Evolutionary conservation across 2,888 invertebrate genomes (phyloP).

Genomic region (Panorpa germanica): DNA sequence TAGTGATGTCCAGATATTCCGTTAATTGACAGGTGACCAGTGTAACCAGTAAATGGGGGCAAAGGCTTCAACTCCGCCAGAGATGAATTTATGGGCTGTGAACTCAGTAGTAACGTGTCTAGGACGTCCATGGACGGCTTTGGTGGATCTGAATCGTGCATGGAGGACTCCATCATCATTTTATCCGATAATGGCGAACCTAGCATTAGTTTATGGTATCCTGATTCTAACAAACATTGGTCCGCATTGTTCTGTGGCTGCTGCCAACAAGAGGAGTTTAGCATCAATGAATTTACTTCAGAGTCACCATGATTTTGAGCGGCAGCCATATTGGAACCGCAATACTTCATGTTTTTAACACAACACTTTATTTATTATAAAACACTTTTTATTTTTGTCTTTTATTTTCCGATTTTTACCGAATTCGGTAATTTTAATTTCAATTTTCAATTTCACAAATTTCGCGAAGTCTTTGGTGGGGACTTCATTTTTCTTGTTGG

Average conservation of each 20-base stretch:
- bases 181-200: slow-evolving; percentile 36
- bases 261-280: slow-evolving; percentile 54
- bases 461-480: no score
- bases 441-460: no score
- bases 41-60: slow-evolving; percentile 74
- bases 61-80: slow-evolving; percentile 70
- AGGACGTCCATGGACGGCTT: slow-evolving; percentile 41
- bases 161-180: slow-evolving; percentile 25
- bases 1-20: slow-evolving; percentile 77
- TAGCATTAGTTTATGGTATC: slow-evolving; percentile 32
- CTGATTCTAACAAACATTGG: slow-evolving; percentile 31
- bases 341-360: slow-evolving; percentile 42
- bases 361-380: no score
- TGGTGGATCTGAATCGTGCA: slow-evolving; percentile 24
- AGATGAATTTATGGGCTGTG: slow-evolving; percentile 30
- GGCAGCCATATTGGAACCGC: slow-evolving; percentile 23
- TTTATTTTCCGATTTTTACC: no score
- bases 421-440: no score
- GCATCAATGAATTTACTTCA: slow-evolving; percentile 50
- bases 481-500: no score
- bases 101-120: slow-evolving; percentile 39
- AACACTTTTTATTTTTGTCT: no score
- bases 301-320: slow-evolving; percentile 28
- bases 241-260: slow-evolving; percentile 28
- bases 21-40: slow-evolving; percentile 71